Conservation (phyloP, 2,888 invertebrate genomes). For the Callinectes sapidus region DNA sequence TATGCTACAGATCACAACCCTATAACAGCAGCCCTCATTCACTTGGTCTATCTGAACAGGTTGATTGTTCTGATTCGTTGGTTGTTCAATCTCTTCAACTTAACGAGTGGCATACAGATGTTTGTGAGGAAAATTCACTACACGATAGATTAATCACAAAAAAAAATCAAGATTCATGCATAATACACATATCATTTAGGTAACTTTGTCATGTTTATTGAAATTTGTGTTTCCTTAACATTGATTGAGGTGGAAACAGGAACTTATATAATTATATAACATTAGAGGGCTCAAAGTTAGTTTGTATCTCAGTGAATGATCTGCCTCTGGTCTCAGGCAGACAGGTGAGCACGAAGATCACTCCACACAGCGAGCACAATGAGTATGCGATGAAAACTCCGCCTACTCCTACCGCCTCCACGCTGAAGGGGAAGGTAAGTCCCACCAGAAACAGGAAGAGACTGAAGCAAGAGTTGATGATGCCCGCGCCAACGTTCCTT, state of each 20-base stretch:
- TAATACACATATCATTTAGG: not conserved
- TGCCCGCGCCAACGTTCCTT: conserved; percentile 87
- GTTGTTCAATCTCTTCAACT: no score
- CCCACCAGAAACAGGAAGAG: conserved; percentile 90
- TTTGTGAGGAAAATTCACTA: no score
- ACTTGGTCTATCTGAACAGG: no score
- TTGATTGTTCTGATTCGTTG: no score
- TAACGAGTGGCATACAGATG: no score
- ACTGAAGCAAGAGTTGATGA: conserved; percentile 87
- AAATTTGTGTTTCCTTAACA: not conserved
- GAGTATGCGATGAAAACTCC: conserved; percentile 93
- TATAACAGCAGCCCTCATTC: no score
- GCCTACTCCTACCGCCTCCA: conserved; percentile 84
- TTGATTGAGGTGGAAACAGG: not conserved
- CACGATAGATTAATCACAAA: not conserved
- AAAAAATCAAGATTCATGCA: not conserved
- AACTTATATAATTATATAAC: not conserved
- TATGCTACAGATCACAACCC: no score
- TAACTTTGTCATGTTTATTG: not conserved
- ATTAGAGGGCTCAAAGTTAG: not conserved
- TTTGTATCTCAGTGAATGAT: conserved; percentile 87
- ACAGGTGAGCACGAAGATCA: conserved; percentile 89
- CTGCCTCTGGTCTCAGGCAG: conserved; percentile 94
- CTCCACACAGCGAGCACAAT: conserved; percentile 86
- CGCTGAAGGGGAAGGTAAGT: conserved; percentile 89